Conservation (phyloP, 2,113 vertebrate genomes). For the Rhinopomastus cyanomelas region DNA sequence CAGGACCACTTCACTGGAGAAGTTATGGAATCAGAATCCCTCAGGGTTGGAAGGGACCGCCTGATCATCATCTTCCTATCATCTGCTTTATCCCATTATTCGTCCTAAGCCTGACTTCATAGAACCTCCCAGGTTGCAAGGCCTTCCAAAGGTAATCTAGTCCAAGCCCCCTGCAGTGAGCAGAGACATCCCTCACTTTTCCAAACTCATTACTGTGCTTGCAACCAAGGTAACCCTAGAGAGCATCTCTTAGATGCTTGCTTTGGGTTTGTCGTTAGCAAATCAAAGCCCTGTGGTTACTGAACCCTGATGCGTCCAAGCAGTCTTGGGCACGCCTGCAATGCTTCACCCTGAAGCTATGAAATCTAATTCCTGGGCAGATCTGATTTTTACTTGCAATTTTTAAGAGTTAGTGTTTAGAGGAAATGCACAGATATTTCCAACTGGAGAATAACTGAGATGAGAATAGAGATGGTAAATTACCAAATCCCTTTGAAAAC, state of each 20-base stretch:
- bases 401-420: not conserved
- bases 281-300: not conserved
- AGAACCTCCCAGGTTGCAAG: too few relatives aligned
- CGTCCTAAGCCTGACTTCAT: not conserved
- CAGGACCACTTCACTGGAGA: too few relatives aligned
- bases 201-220: not conserved
- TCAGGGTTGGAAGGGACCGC: too few relatives aligned
- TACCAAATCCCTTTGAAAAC: not conserved
- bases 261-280: not conserved
- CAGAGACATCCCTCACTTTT: not conserved
- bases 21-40: too few relatives aligned
- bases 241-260: not conserved
- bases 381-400: not conserved
- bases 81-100: not conserved
- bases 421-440: not conserved
- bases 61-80: too few relatives aligned
- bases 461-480: not conserved
- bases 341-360: not conserved
- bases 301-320: rapidly evolving
- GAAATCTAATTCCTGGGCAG: not conserved
- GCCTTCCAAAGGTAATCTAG: too few relatives aligned
- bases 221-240: conserved; percentile 5
- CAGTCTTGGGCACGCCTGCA: not conserved
- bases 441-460: not conserved
- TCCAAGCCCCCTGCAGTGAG: too few relatives aligned